Conservation (phyloP, 2,888 invertebrate genomes). For the Chaetoderma sp. region DNA sequence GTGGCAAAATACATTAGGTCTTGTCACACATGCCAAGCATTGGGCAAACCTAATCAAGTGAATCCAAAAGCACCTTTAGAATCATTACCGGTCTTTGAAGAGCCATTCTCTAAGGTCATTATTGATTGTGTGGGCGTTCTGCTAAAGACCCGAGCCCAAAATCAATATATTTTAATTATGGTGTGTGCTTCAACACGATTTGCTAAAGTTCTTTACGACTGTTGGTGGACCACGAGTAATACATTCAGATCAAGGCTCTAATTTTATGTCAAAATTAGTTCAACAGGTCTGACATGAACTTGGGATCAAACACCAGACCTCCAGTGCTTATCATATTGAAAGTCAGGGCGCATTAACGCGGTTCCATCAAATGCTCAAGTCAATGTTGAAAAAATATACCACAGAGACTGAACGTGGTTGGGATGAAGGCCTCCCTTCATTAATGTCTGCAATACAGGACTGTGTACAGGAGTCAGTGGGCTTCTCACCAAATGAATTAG, state of each 20-base stretch:
- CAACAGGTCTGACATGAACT: slow-evolving; percentile 10
- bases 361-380: not conserved
- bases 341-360: not conserved
- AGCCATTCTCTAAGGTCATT: too few relatives aligned
- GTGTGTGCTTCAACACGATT: too few relatives aligned
- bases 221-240: slow-evolving; percentile 15
- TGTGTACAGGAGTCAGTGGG: not conserved
- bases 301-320: slow-evolving; percentile 9
- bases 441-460: not conserved
- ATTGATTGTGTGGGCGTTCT: too few relatives aligned
- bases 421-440: not conserved
- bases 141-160: too few relatives aligned
- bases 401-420: not conserved
- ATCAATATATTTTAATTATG: too few relatives aligned
- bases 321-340: slow-evolving; percentile 16
- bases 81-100: too few relatives aligned
- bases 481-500: not conserved
- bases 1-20: too few relatives aligned
- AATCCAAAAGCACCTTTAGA: too few relatives aligned
- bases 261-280: slow-evolving; percentile 15
- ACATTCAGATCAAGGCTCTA: slow-evolving; percentile 19
- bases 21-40: too few relatives aligned
- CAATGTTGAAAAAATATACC: not conserved
- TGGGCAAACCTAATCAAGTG: too few relatives aligned
- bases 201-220: slow-evolving; percentile 5